phyloP scores from a whole-genome alignment of 1,140 invertebrate species.

The Papilio machaon region DNA sequence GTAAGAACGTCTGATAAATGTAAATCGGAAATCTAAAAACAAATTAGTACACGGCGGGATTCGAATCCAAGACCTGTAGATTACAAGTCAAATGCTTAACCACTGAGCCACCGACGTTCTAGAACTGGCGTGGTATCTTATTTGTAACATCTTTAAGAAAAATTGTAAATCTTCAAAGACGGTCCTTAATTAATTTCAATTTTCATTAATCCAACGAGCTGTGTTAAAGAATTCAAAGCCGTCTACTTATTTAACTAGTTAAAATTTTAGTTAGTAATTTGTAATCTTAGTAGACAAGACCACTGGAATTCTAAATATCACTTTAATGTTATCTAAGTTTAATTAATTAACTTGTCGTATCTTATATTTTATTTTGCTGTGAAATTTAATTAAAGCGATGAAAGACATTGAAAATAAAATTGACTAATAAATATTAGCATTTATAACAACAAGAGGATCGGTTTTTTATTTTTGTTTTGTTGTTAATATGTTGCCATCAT shows the following conservation, averaged over 20 bases:
- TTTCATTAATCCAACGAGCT: slow-evolving; percentile 16
- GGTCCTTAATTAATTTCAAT: slow-evolving; percentile 10
- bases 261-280: background rate
- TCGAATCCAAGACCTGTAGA: too few species aligned
- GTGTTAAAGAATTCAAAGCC: slow-evolving; percentile 11
- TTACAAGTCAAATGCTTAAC: too few species aligned
- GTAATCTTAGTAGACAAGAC: background rate
- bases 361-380: background rate
- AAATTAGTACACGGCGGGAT: too few species aligned
- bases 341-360: background rate
- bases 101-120: too few species aligned
- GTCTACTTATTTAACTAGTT: background rate
- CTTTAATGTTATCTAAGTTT: background rate
- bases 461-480: too few species aligned
- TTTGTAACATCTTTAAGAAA: background rate
- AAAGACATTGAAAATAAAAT: too few species aligned
- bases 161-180: background rate
- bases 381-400: too few species aligned
- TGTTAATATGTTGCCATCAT: too few species aligned
- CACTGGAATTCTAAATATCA: background rate
- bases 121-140: background rate
- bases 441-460: too few species aligned
- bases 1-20: too few species aligned
- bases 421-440: too few species aligned
- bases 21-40: too few species aligned